phyloP scores from a whole-genome alignment of 2,888 invertebrate species.

The Thera obeliscata region DNA sequence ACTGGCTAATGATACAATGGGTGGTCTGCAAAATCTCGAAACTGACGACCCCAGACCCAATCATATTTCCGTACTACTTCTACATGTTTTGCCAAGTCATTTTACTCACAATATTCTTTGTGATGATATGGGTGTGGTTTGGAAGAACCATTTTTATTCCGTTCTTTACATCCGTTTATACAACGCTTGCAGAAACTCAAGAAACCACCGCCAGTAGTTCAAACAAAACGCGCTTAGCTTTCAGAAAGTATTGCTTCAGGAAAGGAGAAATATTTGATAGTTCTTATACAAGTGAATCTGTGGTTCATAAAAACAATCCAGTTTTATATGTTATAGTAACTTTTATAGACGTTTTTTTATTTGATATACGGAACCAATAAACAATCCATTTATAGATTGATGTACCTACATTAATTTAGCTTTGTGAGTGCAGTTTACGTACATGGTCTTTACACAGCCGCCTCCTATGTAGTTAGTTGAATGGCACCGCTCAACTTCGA shows the following conservation, averaged over 20 bases:
- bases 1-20: slow-evolving; percentile 75
- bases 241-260: slow-evolving; percentile 71
- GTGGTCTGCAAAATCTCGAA: slow-evolving; percentile 68
- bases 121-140: slow-evolving; percentile 60
- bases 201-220: neutral
- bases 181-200: slow-evolving; percentile 41
- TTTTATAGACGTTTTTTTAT: slow-evolving; percentile 7
- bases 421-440: too few species aligned
- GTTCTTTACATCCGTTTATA: slow-evolving; percentile 56
- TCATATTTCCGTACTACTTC: slow-evolving; percentile 74
- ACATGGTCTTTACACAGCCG: too few species aligned
- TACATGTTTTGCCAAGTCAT: slow-evolving; percentile 73
- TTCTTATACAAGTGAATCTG: slow-evolving; percentile 44
- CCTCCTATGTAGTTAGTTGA: too few species aligned
- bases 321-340: slow-evolving; percentile 10
- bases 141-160: slow-evolving; percentile 60
- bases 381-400: neutral
- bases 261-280: slow-evolving; percentile 73
- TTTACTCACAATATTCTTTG: slow-evolving; percentile 57
- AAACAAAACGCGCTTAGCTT: slow-evolving; percentile 50
- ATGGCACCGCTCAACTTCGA: too few species aligned
- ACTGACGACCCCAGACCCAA: slow-evolving; percentile 65
- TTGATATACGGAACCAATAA: slow-evolving; percentile 15
- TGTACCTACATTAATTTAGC: neutral
- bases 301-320: slow-evolving; percentile 2